phyloP scores from a whole-genome alignment of 1,140 invertebrate genomes.

The Hylaeus anthracinus region DNA sequence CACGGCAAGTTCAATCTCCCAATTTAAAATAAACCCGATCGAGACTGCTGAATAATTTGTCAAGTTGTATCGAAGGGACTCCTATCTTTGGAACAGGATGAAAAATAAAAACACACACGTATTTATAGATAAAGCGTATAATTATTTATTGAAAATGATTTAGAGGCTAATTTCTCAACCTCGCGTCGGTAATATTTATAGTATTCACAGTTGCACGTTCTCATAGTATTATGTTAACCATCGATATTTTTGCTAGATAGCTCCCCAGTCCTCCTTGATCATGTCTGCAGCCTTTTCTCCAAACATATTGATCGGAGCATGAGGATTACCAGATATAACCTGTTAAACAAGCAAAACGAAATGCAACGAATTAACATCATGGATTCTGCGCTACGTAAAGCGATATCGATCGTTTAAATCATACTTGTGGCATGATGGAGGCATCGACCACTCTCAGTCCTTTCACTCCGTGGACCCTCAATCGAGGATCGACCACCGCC shows the following conservation, averaged over 20 bases:
- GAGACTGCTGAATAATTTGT: no score
- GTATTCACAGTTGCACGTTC: no score
- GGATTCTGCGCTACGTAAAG: background rate
- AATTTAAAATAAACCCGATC: no score
- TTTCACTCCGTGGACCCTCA: conserved; percentile 78
- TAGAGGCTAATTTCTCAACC: no score
- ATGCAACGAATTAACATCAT: background rate
- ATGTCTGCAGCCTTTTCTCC: conserved; percentile 83
- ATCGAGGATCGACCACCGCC: conserved; percentile 79
- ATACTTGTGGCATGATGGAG: conserved; percentile 75
- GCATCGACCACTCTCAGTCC: conserved; percentile 80
- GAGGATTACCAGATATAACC: conserved; percentile 79
- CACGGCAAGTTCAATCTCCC: no score
- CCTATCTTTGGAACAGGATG: no score
- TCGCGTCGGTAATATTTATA: no score
- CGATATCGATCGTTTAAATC: background rate
- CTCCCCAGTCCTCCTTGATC: conserved; percentile 76
- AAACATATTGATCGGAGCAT: conserved; percentile 82
- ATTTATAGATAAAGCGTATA: no score
- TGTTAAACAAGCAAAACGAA: conserved; percentile 31
- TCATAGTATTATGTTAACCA: no score
- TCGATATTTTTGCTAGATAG: background rate
- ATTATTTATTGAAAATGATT: no score
- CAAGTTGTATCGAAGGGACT: no score
- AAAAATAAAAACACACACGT: no score